A percentile compares a stretch with the other conserved stretches of the same genome.
Evolutionary conservation across 2,113 vertebrate genomes (phyloP).

Genomic region (Brachionichthys hirsutus): DNA sequence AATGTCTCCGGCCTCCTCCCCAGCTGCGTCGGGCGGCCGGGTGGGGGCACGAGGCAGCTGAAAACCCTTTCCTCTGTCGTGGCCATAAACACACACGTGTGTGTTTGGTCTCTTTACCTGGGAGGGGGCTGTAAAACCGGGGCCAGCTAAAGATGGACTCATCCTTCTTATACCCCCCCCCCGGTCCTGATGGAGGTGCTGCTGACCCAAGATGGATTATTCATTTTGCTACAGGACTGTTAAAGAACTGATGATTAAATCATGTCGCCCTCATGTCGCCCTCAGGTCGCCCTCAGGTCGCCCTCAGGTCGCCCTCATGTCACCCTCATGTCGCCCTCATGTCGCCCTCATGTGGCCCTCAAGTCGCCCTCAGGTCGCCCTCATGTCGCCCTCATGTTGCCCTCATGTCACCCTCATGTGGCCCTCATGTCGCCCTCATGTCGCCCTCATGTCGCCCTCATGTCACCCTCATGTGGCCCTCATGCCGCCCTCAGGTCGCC

Average conservation of each 20-base stretch:
- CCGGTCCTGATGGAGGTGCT: slow-evolving; percentile 35
- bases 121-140: slow-evolving; percentile 35
- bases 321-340: too few relatives aligned
- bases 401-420: too few relatives aligned
- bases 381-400: too few relatives aligned
- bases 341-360: too few relatives aligned
- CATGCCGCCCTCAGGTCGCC: too few relatives aligned
- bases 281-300: too few relatives aligned
- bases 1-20: slow-evolving; percentile 60
- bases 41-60: slow-evolving; percentile 39
- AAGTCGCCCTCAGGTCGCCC: too few relatives aligned
- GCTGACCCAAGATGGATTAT: background rate
- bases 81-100: slow-evolving; percentile 20
- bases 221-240: slow-evolving; percentile 8
- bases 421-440: too few relatives aligned
- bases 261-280: too few relatives aligned
- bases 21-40: slow-evolving; percentile 51
- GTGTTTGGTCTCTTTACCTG: slow-evolving; percentile 7
- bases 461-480: too few relatives aligned
- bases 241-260: slow-evolving; percentile 26
- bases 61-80: slow-evolving; percentile 37
- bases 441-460: too few relatives aligned
- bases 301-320: too few relatives aligned
- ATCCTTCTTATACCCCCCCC: slow-evolving; percentile 50
- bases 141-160: slow-evolving; percentile 7